Evolutionary conservation across 2,113 vertebrate genomes (phyloP), one percentile per base, ranked within the genome.

Genomic region (Stegostoma tigrinum): DNA sequence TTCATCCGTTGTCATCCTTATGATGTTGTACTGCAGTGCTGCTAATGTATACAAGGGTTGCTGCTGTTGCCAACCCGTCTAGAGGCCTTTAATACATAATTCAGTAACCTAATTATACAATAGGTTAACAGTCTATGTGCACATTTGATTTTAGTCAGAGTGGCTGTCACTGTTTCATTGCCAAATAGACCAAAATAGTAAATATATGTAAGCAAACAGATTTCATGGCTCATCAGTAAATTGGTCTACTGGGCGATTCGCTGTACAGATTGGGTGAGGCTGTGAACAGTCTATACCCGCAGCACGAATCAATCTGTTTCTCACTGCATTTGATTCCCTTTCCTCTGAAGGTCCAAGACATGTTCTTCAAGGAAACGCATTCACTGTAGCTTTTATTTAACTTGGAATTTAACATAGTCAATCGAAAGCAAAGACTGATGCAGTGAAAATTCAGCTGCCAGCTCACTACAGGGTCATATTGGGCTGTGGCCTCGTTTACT

Each of bases 101-200:
- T 94, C 91, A 94, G 17, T 45, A 23, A 70, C 66, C 64, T 94
- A 94, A 94, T 94, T 94, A 94, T 94, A 45, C 91, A 94, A 94
- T 94, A 45, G 66, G 55, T 94, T 94, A 94, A 68, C 64, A 10
- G 64, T 68, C 66, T 70, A 66, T 45, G 64, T 24, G 64, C 91
- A 70, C 64, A 45, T 94, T 94, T 94, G 90, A 67, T 94, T 94
- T 94, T 94, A 67, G 42, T 94, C 90, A 94, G n/a, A 66, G 30
- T 83, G 19, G 23, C 52, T 90, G 30, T 90, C 87, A 15, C 87
- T 83, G 8, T 55, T 52, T 55, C 86, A 55, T 24, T 89, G 86
- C 45, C 48, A 48, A 27, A 55, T 2, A 55, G 48, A 55, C 86
- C 23, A 52, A 24, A 52, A 52, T 55, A 55, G 48, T 55, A 24